Base-by-base conservation (phyloP, 2,113 vertebrate genomes). In the Albula goreensis region DNA sequence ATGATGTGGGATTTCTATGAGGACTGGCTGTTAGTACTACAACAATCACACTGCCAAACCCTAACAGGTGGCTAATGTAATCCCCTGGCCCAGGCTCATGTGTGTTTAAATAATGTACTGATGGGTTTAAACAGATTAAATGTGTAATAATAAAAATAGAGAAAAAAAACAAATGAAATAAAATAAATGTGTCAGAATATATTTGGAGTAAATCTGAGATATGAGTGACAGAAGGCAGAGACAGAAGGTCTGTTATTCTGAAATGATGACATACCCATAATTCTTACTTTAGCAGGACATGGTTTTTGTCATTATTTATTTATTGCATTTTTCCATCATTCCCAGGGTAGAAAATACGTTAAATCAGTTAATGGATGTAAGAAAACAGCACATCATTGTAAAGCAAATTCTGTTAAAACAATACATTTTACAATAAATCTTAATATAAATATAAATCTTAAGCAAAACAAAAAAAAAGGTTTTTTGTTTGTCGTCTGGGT, bases 161-260 rank as follows among this genome's bases (percentile, higher is more conserved):
- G 3, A 41, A 3, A 80, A 31, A 41, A 15, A 15, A 31, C 5
- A 80, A 13, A 48, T 80, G 49, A 80, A 80, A 9, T 9, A 7
- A 56, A 56, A 56, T 56, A 56, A 56, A 56, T 56, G 53, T 56
- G 53, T 56, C 53, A 56, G 53, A 56, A 56, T 56, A n/a, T 70
- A 70, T 70, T 70, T 17, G 19, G 63, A 70, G n/a, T 70, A n/a
- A 70, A 70, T 70, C 63, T 70, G 63, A 22, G 63, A 19, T 70
- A n/a, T 70, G 63, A 70, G 63, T 19, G 19, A 19, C 49, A 81
- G 80, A 51, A 19, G 49, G 50, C 49, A 80, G 79, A n/a, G 19
- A 80, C 70, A 74, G 70, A 74, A 31, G 70, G 70, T 25, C 70
- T 74, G 70, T 74, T 11, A 74, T 74, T 74, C n/a, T 74, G 70